These are phyloP conservation scores for Rhinichthys osculus DNA, from an alignment of 2,797 vertebrate species.

Conservation along the genomic window DNA sequence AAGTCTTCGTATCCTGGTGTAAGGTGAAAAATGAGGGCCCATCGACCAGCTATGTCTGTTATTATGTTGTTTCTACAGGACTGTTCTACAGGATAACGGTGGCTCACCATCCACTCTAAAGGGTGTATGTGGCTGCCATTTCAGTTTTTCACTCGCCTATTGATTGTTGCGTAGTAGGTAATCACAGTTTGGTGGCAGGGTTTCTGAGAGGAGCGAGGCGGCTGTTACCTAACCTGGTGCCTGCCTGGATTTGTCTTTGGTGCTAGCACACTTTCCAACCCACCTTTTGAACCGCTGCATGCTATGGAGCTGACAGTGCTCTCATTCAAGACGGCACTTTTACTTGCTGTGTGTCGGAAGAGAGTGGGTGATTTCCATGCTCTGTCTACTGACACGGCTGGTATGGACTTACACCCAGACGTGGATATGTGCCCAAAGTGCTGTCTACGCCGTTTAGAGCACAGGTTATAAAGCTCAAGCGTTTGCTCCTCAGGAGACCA, in stretches of 20 bases:
- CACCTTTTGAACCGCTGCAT: neutral
- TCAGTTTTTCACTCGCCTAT: neutral
- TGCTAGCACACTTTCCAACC: neutral
- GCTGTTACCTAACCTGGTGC: neutral
- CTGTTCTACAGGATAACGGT: neutral
- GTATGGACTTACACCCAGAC: neutral
- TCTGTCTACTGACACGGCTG: neutral
- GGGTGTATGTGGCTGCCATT: neutral
- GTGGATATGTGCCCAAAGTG: neutral
- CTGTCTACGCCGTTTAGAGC: neutral
- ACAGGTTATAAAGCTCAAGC: neutral
- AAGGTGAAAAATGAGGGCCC: too few species aligned
- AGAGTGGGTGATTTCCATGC: too few species aligned
- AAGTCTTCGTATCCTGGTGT: neutral
- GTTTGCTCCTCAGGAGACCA: neutral
- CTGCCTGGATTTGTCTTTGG: neutral
- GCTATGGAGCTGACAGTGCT: neutral
- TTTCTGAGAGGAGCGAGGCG: neutral
- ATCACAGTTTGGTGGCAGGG: neutral
- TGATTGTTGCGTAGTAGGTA: neutral
- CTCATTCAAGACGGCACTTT: neutral
- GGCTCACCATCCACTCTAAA: neutral
- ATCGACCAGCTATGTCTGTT: neutral
- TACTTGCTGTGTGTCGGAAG: too few species aligned
- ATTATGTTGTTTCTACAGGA: neutral